These are phyloP conservation scores for Stenurella melanura DNA, from an alignment of 2,888 invertebrate species.

Conservation along the genomic window DNA sequence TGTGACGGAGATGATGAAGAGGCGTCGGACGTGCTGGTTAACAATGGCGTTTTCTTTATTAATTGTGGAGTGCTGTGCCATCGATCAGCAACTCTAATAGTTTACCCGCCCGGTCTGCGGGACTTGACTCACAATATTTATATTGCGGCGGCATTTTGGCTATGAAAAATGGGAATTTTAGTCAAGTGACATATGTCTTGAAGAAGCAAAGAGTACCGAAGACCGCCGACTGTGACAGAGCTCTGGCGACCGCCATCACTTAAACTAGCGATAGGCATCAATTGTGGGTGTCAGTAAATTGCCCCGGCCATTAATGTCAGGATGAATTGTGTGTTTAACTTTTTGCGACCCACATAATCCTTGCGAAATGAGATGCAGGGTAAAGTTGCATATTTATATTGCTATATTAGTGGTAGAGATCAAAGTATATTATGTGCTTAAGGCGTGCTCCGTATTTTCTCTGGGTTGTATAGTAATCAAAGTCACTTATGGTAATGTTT, in stretches of 20 bases:
- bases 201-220: slow-evolving; percentile 60
- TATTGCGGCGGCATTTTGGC: slow-evolving; percentile 65
- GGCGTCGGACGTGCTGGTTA: slow-evolving; percentile 47
- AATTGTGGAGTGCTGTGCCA: slow-evolving; percentile 59
- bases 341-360: slow-evolving; percentile 3
- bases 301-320: slow-evolving; percentile 41
- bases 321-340: slow-evolving; percentile 9
- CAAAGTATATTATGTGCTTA: background rate
- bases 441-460: background rate
- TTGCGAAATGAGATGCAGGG: background rate
- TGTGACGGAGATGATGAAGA: slow-evolving; percentile 42
- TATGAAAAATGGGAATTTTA: slow-evolving; percentile 67
- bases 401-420: background rate
- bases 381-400: background rate
- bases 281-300: slow-evolving; percentile 46
- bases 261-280: slow-evolving; percentile 52
- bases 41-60: slow-evolving; percentile 57
- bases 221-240: slow-evolving; percentile 59
- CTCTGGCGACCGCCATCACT: slow-evolving; percentile 54
- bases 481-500: too few species aligned
- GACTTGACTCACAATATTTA: slow-evolving; percentile 68
- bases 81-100: slow-evolving; percentile 66
- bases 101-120: slow-evolving; percentile 58
- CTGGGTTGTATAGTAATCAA: too few species aligned
- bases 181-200: slow-evolving; percentile 63